Evolutionary conservation across 2,797 vertebrate species (phyloP), one percentile per base, ranked within the genome.

Genomic region (Danio jaintianensis): DNA sequence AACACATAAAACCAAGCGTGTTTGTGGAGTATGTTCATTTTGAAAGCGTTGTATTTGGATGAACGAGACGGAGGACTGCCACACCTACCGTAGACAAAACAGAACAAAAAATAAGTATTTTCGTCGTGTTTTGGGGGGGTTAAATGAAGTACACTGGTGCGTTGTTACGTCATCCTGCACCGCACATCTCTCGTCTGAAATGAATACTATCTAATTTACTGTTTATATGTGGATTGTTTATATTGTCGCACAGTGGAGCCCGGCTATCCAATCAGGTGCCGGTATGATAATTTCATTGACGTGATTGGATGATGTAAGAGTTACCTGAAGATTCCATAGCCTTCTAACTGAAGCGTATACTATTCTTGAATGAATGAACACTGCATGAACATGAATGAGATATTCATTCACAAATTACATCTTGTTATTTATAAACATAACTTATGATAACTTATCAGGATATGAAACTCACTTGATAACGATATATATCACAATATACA

Each of bases 191-290:
- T 0, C 2, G 6, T 36, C 10, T 56, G 29, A 13, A n/a, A 18
- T 6, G 1, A 58, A 68, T 48, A 7, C 42, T 45, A 4, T 11
- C 10, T 15, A 38, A 47, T 6, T 0, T 4, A 56, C n/a, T 29
- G 38, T 29, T 16, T 42, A 12, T 12, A 10, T 47, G 6, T 56
- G 18, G 16, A 50, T 75, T 84, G 82, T 82, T 79, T 84, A 68
- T 78, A 75, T 78, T 71, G 38, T 53, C 6, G 16, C 20, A 18
- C 48, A 22, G 50, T 12, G 1, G 15, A 71, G n/a, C 50, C 18
- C 22, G 56, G 11, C 9, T 5, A 80, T 77, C 92, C 91, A 93
- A 92, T 93, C 69, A 85, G 63, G 63, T 76, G 79, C 62, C 73
- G 84, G 79, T 64, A 68, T 85, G 85, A 42, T 88, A 82, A 38